Base-by-base conservation (phyloP, 2,888 invertebrate genomes). In the Conistra vaccinii region DNA sequence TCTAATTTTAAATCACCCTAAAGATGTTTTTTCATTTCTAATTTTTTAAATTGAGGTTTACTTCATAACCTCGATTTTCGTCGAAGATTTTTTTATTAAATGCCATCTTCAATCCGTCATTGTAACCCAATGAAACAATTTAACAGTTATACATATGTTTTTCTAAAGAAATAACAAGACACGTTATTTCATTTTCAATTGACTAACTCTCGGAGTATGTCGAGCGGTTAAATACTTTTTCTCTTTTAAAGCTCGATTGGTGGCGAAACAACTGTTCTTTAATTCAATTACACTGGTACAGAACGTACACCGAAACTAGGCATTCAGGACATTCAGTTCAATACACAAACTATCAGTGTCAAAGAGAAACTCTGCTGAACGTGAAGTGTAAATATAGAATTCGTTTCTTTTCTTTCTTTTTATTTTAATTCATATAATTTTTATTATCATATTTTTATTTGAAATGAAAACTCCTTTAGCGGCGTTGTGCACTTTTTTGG, bases 201-300 rank as follows among this genome's bases (percentile, higher is more conserved):
- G 61, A 62, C 48, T 42, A 73, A 66, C 14, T 60, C 14, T 7
- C 35, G 29, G 20, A 51, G 42, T 14, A 51, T 39, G 53, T 32
- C 53, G 62, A 60, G 3, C 53, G 26, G 39, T 66, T 80, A 66
- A 57, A 73, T 73, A 73, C 61, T 29, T 66, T 45, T 66, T 55
- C 26, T 55, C 26, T 76, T 70, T 29, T 26, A 2, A 35, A 32
- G 32, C 26, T 48, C 42, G 26, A 48, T 48, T 61, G 39, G 48
- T 29, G 66, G 32, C 20, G 48, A 78, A 80, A 74, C 81, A 78
- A 74, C 57, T n/a, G 61, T 35, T 80, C 23, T 73, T 66, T 80
- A 20, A 70, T 79, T 48, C 3, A 62, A 80, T 77, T 72, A 48
- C 1, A 55, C 1, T 26, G 6, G 32, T 23, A 32, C 39, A 26